Evolutionary conservation across 2,797 vertebrate species (phyloP), one percentile per base, ranked within the genome.

Genomic region (Muraenolepis orangiensis): DNA sequence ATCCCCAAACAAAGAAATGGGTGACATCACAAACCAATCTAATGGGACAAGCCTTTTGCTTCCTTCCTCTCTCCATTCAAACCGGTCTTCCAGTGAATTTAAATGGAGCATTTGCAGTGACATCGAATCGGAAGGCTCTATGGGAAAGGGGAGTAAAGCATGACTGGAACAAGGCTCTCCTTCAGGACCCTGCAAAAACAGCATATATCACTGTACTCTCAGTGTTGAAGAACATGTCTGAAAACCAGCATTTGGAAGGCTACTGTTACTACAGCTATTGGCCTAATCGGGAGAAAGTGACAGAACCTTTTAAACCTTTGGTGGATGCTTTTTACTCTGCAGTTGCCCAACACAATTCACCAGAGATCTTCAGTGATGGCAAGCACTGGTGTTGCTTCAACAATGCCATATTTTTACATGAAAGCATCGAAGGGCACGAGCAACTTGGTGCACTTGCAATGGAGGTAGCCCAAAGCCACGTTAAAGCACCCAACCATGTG

Each of bases 21-120:
- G 12, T 72, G 1, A 46, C 90, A 0, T 42, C 36, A 70, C 74
- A 90, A 78, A 85, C 72, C 16, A 73, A 80, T 6, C 79, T 89
- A 42, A 74, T 87, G 66, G 94, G 95, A 4, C 91, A 91, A 61
- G 92, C 93, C 57, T 97, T 96, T 88, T 96, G 94, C 82, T 96
- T 94, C 80, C 93, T 97, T 72, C 95, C 95, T 71, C 93, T 96
- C 66, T 92, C 94, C 3, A 86, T 96, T 80, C 31, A 85, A 23
- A 94, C 94, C 0, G 95, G 95, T 68, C 92, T 97, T 67, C 95
- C 95, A 64, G 77, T 97, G 73, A 93, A 95, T 11, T 75, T 97
- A 64, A 96, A 96, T 70, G 95, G 93, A 38, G 84, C 92, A 32
- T 97, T 97, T 90, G 93, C 94, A 64, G 91, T 96, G 70, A 95